Conservation (phyloP, 2,113 vertebrate species). For the Montifringilla adamsi region DNA sequence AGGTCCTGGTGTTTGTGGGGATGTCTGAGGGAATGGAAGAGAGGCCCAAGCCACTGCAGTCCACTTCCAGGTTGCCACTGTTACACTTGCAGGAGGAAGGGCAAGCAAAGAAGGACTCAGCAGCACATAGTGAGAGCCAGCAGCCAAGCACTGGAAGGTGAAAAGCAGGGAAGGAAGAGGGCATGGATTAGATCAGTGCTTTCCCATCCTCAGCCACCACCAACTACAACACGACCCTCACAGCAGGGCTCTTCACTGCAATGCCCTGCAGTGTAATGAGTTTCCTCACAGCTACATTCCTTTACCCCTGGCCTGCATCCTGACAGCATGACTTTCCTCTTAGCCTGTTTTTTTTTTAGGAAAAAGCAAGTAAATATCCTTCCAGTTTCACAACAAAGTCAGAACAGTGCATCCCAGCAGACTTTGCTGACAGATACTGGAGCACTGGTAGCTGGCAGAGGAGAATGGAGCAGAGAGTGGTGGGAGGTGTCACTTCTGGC, state of each 20-base stretch:
- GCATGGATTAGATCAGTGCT: background rate
- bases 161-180: background rate
- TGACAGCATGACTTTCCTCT: background rate
- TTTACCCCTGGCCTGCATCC: background rate
- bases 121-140: slow-evolving; percentile 77
- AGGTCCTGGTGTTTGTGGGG: slow-evolving; percentile 83
- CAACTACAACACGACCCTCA: background rate
- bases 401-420: background rate
- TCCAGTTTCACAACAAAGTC: background rate
- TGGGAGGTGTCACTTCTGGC: background rate
- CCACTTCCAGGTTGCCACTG: slow-evolving; percentile 80
- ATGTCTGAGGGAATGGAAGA: slow-evolving; percentile 83
- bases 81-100: slow-evolving; percentile 89
- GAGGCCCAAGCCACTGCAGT: slow-evolving; percentile 89
- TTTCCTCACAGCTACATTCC: background rate
- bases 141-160: slow-evolving; percentile 79
- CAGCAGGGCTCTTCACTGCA: rapidly evolving
- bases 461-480: background rate
- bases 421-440: background rate
- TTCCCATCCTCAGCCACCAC: background rate
- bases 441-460: background rate
- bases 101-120: slow-evolving; percentile 76
- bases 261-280: background rate
- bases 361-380: background rate
- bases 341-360: background rate